Percentiles rank a stretch among this genome's conserved stretches.
These are phyloP conservation scores for Idaea straminata DNA, from an alignment of 2,888 invertebrate genomes.

Conservation along the genomic window DNA sequence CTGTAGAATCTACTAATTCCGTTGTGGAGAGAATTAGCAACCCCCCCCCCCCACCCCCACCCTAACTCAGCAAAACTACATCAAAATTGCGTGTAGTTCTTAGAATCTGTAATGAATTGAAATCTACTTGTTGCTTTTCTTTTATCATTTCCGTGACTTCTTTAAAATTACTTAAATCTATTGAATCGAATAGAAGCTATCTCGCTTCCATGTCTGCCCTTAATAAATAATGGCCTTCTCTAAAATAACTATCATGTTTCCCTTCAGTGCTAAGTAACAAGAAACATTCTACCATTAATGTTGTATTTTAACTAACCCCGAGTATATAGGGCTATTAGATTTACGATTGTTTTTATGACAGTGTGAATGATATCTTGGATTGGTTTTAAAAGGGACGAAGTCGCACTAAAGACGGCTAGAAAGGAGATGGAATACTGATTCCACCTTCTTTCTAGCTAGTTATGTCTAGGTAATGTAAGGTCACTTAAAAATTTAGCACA, in stretches of 20 bases:
- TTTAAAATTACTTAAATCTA: too few species aligned
- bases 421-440: not conserved
- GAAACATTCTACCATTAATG: constrained; percentile 43
- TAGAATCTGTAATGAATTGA: not conserved
- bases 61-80: not conserved
- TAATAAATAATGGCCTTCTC: not conserved
- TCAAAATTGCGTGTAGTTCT: not conserved
- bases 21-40: not conserved
- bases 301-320: constrained; percentile 54
- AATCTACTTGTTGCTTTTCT: too few species aligned
- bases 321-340: constrained; percentile 41
- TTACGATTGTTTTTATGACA: constrained; percentile 61
- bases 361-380: constrained; percentile 61
- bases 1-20: not conserved
- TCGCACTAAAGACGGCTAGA: not conserved
- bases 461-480: too few species aligned
- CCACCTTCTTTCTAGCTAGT: too few species aligned
- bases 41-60: too few species aligned
- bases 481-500: too few species aligned
- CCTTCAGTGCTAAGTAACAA: constrained; percentile 25
- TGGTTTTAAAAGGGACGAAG: constrained; percentile 17
- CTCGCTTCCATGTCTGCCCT: not conserved
- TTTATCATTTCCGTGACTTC: too few species aligned
- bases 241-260: constrained; percentile 23
- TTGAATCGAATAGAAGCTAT: not conserved